Evolutionary conservation across 2,888 invertebrate genomes (phyloP).

Genomic region (Stenodema calcarata): DNA sequence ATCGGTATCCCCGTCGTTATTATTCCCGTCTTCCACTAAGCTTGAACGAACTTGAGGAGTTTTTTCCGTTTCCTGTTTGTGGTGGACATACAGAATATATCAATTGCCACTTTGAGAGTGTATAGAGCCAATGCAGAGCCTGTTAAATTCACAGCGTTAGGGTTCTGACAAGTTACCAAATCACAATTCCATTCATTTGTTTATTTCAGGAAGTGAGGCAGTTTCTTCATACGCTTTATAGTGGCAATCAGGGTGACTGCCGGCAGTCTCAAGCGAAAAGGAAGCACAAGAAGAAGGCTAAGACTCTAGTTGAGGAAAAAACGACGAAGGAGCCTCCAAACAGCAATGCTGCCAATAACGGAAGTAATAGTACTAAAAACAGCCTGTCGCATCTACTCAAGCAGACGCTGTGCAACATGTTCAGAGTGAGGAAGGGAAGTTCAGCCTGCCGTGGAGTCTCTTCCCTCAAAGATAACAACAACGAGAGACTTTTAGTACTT

Average conservation of each 20-base stretch:
- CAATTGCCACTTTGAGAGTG: too few relatives aligned
- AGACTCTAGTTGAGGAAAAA: conserved; percentile 43
- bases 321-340: conserved; percentile 18
- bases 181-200: too few relatives aligned
- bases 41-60: too few relatives aligned
- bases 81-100: too few relatives aligned
- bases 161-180: too few relatives aligned
- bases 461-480: conserved; percentile 13
- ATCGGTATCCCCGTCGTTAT: too few relatives aligned
- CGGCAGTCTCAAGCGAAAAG: conserved; percentile 51
- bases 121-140: too few relatives aligned
- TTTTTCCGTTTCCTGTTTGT: too few relatives aligned
- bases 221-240: conserved; percentile 79
- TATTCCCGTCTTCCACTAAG: too few relatives aligned
- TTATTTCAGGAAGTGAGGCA: conserved; percentile 72
- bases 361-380: conserved; percentile 60
- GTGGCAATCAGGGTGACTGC: conserved; percentile 18
- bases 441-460: conserved; percentile 32
- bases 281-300: conserved; percentile 63
- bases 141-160: too few relatives aligned
- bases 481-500: conserved; percentile 55
- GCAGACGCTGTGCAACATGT: conserved; percentile 85
- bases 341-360: conserved; percentile 20
- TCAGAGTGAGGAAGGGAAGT: conserved; percentile 68
- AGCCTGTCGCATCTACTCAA: conserved; percentile 79